Evolutionary conservation across 1,140 invertebrate species (phyloP), one percentile per base, ranked within the genome.

Genomic region (Drosophila insularis): DNA sequence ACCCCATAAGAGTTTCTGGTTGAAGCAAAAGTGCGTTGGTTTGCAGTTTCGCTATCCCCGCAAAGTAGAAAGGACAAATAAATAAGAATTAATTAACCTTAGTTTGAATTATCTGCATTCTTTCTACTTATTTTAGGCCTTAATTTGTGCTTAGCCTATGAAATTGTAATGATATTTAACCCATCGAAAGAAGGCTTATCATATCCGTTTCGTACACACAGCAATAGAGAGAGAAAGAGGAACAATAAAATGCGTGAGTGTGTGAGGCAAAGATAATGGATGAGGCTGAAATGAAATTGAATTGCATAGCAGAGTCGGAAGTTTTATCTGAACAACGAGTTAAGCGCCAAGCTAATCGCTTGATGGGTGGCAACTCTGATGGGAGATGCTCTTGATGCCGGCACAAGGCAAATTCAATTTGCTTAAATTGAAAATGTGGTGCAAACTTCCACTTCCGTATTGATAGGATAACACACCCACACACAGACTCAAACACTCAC

Each of bases 351-450:
- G 73, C 73, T 76, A 76, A 76, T 75, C 73, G 59, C 59, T 69
- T 76, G 65, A 66, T 17, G 17, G 13, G 58, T 81, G 74, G 82
- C 61, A 86, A 81, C 68, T 68, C 78, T 71, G 59, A 56, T 54
- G 21, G 31, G 17, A 14, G 21, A 59, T 21, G 13, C 43, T 21
- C 8, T 21, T 11, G 43, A 50, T 50, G 43, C 43, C 7, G 56
- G 61, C 59, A 60, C 54, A 80, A 76, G 31, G 77, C 40, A 76
- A 82, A 86, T 86, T 86, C 79, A 82, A 86, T 86, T 87, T 82
- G 69, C 71, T 82, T 31, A 79, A 86, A 87, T 87, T 76, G 75
- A 87, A 86, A 87, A 87, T 81, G 79, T 71, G 75, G 79, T 71
- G 69, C 63, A 64, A 75, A 75, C 53, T 69, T 75, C 73, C 72